A percentile compares a stretch with the other conserved stretches of the same genome.
Evolutionary conservation across 2,888 invertebrate genomes (phyloP).

Genomic region (Caenorhabditis virilis): DNA sequence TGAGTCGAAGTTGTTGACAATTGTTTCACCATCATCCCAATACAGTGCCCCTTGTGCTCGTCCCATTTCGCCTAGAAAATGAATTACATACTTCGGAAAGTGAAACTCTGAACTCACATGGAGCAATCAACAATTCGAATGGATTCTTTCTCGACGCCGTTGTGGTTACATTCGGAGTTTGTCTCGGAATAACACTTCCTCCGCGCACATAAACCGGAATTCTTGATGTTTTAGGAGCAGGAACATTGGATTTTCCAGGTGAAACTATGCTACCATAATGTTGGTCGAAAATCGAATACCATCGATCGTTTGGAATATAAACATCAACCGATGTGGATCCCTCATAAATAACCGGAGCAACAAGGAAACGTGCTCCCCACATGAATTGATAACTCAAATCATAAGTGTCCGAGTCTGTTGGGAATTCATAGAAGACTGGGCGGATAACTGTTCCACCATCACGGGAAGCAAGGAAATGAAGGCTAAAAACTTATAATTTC

Average conservation of each 20-base stretch:
- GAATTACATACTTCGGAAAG: no score
- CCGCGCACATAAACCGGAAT: slow-evolving; percentile 60
- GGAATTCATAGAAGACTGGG: slow-evolving; percentile 63
- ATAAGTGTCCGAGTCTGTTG: slow-evolving; percentile 47
- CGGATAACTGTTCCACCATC: slow-evolving; percentile 58
- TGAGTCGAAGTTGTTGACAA: slow-evolving; percentile 35
- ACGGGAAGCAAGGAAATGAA: slow-evolving; percentile 53
- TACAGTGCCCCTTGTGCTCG: slow-evolving; percentile 44
- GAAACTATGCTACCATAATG: slow-evolving; percentile 39
- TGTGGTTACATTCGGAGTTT: slow-evolving; percentile 60
- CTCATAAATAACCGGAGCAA: slow-evolving; percentile 47
- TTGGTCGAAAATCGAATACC: slow-evolving; percentile 65
- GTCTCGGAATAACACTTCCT: slow-evolving; percentile 75
- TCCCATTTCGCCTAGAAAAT: no score
- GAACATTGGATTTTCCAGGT: slow-evolving; percentile 36
- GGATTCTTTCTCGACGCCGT: slow-evolving; percentile 73
- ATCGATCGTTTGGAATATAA: slow-evolving; percentile 69
- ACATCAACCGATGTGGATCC: slow-evolving; percentile 54
- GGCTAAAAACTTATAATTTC: no score
- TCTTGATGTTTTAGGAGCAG: slow-evolving; percentile 55
- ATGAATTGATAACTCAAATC: slow-evolving; percentile 61
- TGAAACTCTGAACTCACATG: no score
- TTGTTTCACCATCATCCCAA: slow-evolving; percentile 65
- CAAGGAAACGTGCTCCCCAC: slow-evolving; percentile 59
- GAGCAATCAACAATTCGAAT: slow-evolving; percentile 76